Base-by-base conservation (phyloP, 53 echinoderm and acorn worm species). In the Glandiceps talaboti region DNA sequence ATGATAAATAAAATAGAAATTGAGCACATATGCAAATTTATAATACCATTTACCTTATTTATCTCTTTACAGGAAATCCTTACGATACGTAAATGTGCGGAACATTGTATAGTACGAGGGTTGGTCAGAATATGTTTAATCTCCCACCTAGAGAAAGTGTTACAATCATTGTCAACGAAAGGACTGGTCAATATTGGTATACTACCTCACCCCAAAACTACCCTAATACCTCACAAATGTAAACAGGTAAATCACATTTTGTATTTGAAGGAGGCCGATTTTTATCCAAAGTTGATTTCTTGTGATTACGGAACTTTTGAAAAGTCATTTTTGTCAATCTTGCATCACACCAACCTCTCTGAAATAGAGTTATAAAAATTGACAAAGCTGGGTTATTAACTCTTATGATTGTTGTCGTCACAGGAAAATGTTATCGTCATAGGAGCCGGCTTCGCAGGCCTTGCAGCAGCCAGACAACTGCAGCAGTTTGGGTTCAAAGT, bases 111-210 rank as follows among this genome's bases (percentile, higher is more conserved):
- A 31, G 99, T 99, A 1, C 80, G 91, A 33, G 99, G 99, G 0
- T 82, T 99, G 33, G 89, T 99, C 83, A 33, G 99, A 75, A 91
- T 94, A 30, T 88, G 87, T 31, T 99, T 91, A 28, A 33, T 82
- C 1, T 76, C 89, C 76, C 82, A 94, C 72, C 80, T 99, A 26
- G 79, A 84, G 73, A 85, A 87, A 0, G 86, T 99, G 32, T 83
- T 99, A 32, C 87, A 89, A 80, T 99, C 93, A 80, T 81, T 99
- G 27, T 86, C 94, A 26, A 81, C 85, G 32, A 99, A 99, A 81
- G 99, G 99, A 27, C 91, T 99, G 30, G 87, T 99, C 76, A 99
- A 99, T 85, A 89, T 91, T 27, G 99, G 99, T n/a, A 75, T 99
- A 1, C 86, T 94, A n/a, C 78, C 85, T 73, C 89, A 93, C 77